These are phyloP conservation scores for Bolinopsis microptera DNA, from an alignment of 37 sponge, comb jelly and placozoan species.

Conservation along the genomic window DNA sequence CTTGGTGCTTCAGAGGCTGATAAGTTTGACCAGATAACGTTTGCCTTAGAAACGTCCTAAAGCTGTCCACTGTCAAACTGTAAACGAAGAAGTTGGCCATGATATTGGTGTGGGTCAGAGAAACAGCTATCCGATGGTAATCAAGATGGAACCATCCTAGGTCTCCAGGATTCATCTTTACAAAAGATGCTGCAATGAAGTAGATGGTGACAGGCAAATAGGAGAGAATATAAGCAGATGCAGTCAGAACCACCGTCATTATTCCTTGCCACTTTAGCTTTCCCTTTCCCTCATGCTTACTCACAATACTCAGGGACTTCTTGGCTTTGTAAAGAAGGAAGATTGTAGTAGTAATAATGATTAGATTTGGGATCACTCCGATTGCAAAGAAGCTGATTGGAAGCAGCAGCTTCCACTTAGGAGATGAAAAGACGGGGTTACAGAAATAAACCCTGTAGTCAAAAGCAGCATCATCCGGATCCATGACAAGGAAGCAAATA, in stretches of 20 bases:
- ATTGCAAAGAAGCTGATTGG: background rate
- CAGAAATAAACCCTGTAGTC: constrained; percentile 53
- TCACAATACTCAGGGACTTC: background rate
- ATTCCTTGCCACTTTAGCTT: constrained; percentile 35
- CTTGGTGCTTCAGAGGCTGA: background rate
- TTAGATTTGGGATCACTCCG: background rate
- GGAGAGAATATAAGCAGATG: background rate
- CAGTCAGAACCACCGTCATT: constrained; percentile 13
- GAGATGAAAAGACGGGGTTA: background rate
- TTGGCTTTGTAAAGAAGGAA: background rate
- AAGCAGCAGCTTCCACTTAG: background rate
- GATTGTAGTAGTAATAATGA: background rate
- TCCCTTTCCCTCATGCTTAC: background rate
- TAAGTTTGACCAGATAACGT: background rate
- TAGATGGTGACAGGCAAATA: constrained; percentile 35
- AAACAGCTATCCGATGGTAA: constrained; percentile 8
- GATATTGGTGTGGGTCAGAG: constrained; percentile 43
- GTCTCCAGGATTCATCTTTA: background rate
- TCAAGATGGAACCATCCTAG: background rate
- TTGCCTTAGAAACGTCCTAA: background rate
- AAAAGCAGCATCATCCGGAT: constrained; percentile 33
- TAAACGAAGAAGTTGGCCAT: constrained; percentile 55
- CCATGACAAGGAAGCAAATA: constrained; percentile 4
- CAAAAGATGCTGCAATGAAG: constrained; percentile 9
- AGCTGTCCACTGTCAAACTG: constrained; percentile 24